A percentile compares a stretch with the other conserved stretches of the same genome.
Evolutionary conservation across 53 echinoderm and acorn worm species (phyloP).

Genomic region (Patiria pectinifera): DNA sequence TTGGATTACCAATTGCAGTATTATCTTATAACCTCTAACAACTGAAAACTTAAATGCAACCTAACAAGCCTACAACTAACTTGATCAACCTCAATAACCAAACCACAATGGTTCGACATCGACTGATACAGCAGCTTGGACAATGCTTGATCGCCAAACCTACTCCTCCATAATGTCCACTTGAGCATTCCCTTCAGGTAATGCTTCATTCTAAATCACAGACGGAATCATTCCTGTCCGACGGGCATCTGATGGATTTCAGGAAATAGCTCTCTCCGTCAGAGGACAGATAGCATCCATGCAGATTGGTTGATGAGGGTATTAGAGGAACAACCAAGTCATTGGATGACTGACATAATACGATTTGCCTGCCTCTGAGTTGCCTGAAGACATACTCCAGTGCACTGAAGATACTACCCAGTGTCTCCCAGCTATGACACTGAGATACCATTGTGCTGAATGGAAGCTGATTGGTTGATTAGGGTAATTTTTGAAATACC

Average conservation of each 20-base stretch:
- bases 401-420: neutral
- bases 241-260: constrained; percentile 16
- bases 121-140: neutral
- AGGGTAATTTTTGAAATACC: neutral
- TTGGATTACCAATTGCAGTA: too few relatives aligned
- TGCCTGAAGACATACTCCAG: constrained; percentile 1
- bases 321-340: neutral
- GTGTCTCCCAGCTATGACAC: neutral
- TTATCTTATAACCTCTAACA: too few relatives aligned
- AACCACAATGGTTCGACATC: neutral
- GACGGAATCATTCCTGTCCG: neutral
- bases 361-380: neutral
- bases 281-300: neutral
- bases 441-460: neutral
- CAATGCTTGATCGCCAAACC: neutral
- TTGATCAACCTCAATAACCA: neutral
- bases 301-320: neutral
- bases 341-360: neutral
- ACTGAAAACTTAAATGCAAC: too few relatives aligned
- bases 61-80: neutral
- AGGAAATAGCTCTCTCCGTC: constrained; percentile 11
- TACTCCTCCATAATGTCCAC: neutral
- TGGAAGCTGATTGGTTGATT: too few relatives aligned
- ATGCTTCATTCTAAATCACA: neutral
- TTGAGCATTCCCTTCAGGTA: neutral